These are phyloP conservation scores for Ethmia dodecea DNA, from an alignment of 2,888 invertebrate genomes.

Conservation along the genomic window DNA sequence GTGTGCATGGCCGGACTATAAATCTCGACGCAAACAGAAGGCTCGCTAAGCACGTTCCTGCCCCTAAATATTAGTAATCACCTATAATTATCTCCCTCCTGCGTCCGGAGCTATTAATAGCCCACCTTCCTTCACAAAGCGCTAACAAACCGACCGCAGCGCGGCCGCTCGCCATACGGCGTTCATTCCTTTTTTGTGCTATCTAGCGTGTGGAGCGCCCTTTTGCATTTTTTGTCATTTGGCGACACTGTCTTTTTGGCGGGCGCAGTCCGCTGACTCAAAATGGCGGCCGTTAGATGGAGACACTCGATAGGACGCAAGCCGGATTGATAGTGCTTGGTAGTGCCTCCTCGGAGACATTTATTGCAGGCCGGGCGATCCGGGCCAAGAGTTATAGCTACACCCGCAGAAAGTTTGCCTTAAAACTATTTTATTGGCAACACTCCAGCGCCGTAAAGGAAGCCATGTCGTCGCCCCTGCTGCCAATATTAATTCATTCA, in stretches of 20 bases:
- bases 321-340: slow-evolving; percentile 64
- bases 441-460: slow-evolving; percentile 53
- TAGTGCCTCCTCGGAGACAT: slow-evolving; percentile 53
- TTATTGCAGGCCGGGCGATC: slow-evolving; percentile 49
- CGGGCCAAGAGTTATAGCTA: slow-evolving; percentile 49
- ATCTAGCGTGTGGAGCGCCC: slow-evolving; percentile 24
- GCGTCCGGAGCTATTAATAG: background rate
- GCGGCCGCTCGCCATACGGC: slow-evolving; percentile 45
- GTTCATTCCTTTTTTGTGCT: slow-evolving; percentile 45
- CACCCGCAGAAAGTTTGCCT: slow-evolving; percentile 53
- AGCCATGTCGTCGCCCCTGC: slow-evolving; percentile 32
- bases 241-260: slow-evolving; percentile 44
- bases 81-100: too few species aligned
- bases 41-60: too few species aligned
- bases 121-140: too few species aligned
- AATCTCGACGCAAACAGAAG: too few species aligned
- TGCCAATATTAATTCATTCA: slow-evolving; percentile 54
- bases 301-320: slow-evolving; percentile 63
- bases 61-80: too few species aligned
- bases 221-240: slow-evolving; percentile 32
- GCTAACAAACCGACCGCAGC: slow-evolving; percentile 40
- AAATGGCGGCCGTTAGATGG: slow-evolving; percentile 53
- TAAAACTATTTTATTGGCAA: slow-evolving; percentile 63
- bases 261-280: slow-evolving; percentile 10
- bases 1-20: too few species aligned